Conservation (phyloP, 2,888 invertebrate species). For the Lordiphosa fenestrarum region DNA sequence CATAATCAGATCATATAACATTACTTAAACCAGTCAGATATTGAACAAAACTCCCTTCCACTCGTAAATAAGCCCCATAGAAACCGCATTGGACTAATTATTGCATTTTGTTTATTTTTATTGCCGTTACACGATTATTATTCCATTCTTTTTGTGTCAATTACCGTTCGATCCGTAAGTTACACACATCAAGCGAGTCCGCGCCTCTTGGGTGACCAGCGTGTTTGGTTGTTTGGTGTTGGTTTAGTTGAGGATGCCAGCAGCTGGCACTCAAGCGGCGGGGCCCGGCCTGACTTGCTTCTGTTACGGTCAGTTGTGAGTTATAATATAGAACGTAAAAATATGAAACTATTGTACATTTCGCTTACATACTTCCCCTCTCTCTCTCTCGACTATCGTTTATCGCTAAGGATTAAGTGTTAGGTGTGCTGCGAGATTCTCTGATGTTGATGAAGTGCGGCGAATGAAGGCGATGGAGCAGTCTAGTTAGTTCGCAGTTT, state of each 20-base stretch:
- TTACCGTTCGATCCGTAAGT: constrained; percentile 2
- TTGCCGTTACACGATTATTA: constrained; percentile 8
- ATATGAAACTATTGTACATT: constrained; percentile 36
- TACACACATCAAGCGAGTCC: neutral
- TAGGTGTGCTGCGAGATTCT: neutral
- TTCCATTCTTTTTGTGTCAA: constrained; percentile 11
- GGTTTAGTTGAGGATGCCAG: constrained; percentile 61
- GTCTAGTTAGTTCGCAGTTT: constrained; percentile 46
- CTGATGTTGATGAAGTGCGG: constrained; percentile 23
- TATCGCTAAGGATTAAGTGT: constrained; percentile 14
- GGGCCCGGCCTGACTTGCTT: constrained; percentile 11
- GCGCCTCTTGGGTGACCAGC: constrained; percentile 22
- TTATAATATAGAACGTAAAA: constrained; percentile 20
- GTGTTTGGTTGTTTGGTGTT: constrained; percentile 27
- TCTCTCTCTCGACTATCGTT: no score
- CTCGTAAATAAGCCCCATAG: neutral
- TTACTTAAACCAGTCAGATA: no score
- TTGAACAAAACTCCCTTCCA: no score
- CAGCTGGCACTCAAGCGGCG: constrained; percentile 24
- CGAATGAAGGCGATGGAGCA: constrained; percentile 41
- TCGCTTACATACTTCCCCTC: constrained; percentile 21
- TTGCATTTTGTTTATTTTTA: constrained; percentile 8
- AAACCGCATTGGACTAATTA: neutral
- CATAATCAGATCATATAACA: no score
- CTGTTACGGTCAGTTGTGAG: constrained; percentile 14